Conservation (phyloP, 2,888 invertebrate genomes). For the Heliconius ismenius region DNA sequence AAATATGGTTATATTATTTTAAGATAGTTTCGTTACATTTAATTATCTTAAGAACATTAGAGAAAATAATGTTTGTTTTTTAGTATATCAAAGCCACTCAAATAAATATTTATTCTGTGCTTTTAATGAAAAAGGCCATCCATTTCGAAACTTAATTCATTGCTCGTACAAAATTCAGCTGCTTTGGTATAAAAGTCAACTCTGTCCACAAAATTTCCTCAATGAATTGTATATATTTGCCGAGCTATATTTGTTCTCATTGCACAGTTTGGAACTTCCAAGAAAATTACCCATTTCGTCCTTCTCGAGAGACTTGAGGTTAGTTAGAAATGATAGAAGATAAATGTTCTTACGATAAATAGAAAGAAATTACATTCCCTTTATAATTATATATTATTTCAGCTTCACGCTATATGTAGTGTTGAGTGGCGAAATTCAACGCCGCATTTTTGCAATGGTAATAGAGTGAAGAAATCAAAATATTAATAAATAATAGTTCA, state of each 20-base stretch:
- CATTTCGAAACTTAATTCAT: constrained; percentile 2
- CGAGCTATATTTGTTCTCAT: constrained; percentile 18
- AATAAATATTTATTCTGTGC: neutral
- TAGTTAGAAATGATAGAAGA: neutral
- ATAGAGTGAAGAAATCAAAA: too few relatives aligned
- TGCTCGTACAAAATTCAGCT: constrained; percentile 12
- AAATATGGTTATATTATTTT: too few relatives aligned
- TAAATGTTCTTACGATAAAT: too few relatives aligned
- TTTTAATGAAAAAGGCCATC: neutral
- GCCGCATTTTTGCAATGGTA: too few relatives aligned
- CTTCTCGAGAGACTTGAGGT: neutral
- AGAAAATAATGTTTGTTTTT: neutral
- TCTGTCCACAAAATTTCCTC: constrained; percentile 14
- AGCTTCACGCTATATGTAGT: neutral
- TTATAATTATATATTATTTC: neutral
- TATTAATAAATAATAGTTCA: too few relatives aligned
- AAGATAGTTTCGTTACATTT: too few relatives aligned
- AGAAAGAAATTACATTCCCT: too few relatives aligned
- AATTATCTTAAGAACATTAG: neutral
- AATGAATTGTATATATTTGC: constrained; percentile 25
- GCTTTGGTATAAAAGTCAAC: constrained; percentile 16
- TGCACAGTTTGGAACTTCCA: constrained; percentile 30
- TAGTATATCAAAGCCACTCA: neutral
- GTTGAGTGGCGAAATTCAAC: too few relatives aligned
- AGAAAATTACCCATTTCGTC: constrained; percentile 38